These are phyloP conservation scores for Siphlonurus alternatus DNA, from an alignment of 2,888 invertebrate genomes.

Conservation along the genomic window DNA sequence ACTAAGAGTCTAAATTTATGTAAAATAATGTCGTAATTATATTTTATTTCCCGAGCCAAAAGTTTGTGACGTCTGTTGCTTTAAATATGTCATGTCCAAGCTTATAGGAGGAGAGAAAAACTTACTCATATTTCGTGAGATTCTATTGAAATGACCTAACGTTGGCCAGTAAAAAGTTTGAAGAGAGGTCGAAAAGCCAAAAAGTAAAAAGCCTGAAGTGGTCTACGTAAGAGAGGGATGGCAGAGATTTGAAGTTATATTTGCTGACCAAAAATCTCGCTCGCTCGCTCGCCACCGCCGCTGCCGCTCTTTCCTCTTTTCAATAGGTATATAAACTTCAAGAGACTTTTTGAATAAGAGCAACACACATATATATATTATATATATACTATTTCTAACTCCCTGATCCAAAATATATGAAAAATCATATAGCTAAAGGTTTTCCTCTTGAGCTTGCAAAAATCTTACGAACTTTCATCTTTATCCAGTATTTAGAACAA, in stretches of 20 bases:
- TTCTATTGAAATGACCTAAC: background rate
- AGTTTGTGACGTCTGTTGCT: background rate
- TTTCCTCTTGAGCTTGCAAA: too few species aligned
- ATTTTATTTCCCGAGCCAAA: too few species aligned
- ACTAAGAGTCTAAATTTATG: too few species aligned
- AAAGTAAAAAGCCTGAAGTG: background rate
- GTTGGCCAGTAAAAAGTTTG: background rate
- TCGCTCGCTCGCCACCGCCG: too few species aligned
- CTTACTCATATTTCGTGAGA: background rate
- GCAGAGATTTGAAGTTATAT: background rate
- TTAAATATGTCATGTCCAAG: background rate
- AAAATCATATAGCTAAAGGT: too few species aligned
- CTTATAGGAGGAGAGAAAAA: background rate
- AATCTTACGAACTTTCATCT: too few species aligned
- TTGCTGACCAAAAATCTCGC: background rate
- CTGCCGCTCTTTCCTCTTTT: background rate
- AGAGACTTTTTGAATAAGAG: background rate
- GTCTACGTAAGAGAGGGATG: background rate
- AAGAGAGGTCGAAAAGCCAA: background rate
- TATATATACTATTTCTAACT: background rate
- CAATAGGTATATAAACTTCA: background rate
- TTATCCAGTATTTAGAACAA: too few species aligned
- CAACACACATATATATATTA: too few species aligned
- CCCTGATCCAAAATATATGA: background rate
- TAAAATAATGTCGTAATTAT: too few species aligned